These are phyloP conservation scores for Agrypnia vestita DNA, from an alignment of 1,140 invertebrate genomes.

Conservation along the genomic window DNA sequence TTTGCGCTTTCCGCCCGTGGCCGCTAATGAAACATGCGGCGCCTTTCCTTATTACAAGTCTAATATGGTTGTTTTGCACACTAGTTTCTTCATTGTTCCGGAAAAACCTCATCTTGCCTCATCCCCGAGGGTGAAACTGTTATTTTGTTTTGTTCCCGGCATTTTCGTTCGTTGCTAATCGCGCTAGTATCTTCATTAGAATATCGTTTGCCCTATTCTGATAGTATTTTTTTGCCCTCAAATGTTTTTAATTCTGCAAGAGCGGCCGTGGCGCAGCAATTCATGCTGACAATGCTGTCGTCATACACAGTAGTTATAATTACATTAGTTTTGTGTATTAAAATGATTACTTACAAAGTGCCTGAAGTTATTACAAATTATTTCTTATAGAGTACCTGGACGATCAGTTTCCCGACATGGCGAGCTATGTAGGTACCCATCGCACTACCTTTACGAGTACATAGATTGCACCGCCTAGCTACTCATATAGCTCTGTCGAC, in stretches of 20 bases:
- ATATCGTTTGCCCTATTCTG: constrained; percentile 24
- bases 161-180: constrained; percentile 40
- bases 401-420: too few species aligned
- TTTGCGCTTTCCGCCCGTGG: not conserved
- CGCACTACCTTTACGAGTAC: too few species aligned
- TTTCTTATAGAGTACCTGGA: too few species aligned
- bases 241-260: not conserved
- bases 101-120: constrained; percentile 19
- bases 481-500: too few species aligned
- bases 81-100: constrained; percentile 33
- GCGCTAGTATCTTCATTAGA: constrained; percentile 33
- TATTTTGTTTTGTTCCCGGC: constrained; percentile 13
- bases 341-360: too few species aligned
- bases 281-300: too few species aligned
- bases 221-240: not conserved
- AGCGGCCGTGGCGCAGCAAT: too few species aligned
- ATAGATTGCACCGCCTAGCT: too few species aligned
- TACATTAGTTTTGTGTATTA: too few species aligned
- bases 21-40: constrained; percentile 37
- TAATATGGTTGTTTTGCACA: constrained; percentile 33
- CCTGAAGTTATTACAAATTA: too few species aligned
- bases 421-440: too few species aligned
- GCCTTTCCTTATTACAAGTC: constrained; percentile 26
- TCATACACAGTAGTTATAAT: too few species aligned
- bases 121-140: constrained; percentile 6